These are phyloP conservation scores for Pantherophis alleghaniensis DNA, from an alignment of 2,797 vertebrate genomes.

Conservation along the genomic window DNA sequence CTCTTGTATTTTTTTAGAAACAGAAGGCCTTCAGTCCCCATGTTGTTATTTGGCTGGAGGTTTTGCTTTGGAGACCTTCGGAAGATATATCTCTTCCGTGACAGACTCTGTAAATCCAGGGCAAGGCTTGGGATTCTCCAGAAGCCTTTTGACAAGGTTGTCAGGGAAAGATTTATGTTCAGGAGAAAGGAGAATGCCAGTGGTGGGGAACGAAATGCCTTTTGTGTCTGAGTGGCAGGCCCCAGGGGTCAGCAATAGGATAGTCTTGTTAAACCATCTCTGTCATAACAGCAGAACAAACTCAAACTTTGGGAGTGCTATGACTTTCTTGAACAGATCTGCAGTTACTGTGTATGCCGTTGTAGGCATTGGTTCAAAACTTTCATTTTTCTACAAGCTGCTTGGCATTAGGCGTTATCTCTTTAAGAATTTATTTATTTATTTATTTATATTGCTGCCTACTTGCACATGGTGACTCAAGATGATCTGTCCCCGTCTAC, in stretches of 20 bases:
- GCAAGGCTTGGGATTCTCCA: conserved; percentile 21
- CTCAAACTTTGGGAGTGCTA: not conserved
- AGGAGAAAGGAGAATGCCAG: conserved; percentile 28
- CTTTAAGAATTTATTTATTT: not conserved
- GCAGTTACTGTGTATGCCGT: conserved; percentile 9
- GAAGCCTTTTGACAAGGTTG: not conserved
- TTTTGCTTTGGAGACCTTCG: conserved; percentile 24
- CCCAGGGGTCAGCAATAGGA: conserved; percentile 7
- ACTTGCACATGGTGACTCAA: no score
- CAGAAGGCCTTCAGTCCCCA: not conserved
- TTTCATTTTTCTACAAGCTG: not conserved
- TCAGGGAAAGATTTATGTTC: conserved; percentile 19
- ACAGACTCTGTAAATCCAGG: conserved; percentile 37
- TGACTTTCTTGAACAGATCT: conserved; percentile 8
- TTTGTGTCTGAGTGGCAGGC: conserved; percentile 7
- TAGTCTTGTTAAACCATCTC: conserved; percentile 4
- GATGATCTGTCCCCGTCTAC: no score
- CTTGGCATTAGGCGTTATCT: not conserved
- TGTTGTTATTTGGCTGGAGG: not conserved
- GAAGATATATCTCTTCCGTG: not conserved
- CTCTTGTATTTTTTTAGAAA: conserved; percentile 8
- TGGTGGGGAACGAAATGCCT: not conserved
- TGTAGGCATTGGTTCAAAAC: not conserved
- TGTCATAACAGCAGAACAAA: conserved; percentile 21
- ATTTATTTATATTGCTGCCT: no score